Evolutionary conservation across 2,888 invertebrate genomes (phyloP).

Genomic region (Bedellia somnulentella): DNA sequence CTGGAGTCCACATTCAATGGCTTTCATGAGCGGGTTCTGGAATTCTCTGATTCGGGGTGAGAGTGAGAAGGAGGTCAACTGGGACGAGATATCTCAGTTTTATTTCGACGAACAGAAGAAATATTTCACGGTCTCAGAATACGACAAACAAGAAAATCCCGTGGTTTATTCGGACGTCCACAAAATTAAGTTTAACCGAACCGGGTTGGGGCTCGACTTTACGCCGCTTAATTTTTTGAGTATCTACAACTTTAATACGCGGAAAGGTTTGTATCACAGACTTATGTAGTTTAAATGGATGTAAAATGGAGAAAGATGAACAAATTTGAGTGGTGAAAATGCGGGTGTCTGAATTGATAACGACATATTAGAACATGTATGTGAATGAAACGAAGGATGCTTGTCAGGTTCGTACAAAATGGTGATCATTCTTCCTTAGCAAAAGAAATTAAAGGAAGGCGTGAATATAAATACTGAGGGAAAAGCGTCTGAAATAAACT

Average conservation of each 20-base stretch:
- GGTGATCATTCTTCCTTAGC: too few species aligned
- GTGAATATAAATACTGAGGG: too few species aligned
- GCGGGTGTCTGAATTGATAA: too few species aligned
- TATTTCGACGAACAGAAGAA: constrained; percentile 63
- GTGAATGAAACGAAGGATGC: too few species aligned
- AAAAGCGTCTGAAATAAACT: too few species aligned
- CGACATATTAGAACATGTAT: too few species aligned
- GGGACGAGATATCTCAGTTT: constrained; percentile 47
- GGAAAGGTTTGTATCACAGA: constrained; percentile 62
- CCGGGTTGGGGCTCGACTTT: constrained; percentile 56
- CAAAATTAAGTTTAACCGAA: constrained; percentile 41
- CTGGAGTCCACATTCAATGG: too few species aligned
- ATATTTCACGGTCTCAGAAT: constrained; percentile 67
- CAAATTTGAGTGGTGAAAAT: too few species aligned
- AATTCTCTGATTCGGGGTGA: constrained; percentile 48
- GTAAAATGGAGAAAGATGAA: too few species aligned
- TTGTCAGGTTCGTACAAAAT: too few species aligned
- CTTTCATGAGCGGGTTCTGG: constrained; percentile 52
- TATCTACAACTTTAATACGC: constrained; percentile 64
- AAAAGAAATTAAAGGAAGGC: too few species aligned
- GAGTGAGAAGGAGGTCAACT: constrained; percentile 23
- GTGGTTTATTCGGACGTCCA: constrained; percentile 62
- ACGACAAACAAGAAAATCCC: constrained; percentile 63
- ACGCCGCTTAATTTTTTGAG: constrained; percentile 64
- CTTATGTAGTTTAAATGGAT: too few species aligned